Conservation (phyloP, 2,888 invertebrate genomes). For the Sycophila texana region DNA sequence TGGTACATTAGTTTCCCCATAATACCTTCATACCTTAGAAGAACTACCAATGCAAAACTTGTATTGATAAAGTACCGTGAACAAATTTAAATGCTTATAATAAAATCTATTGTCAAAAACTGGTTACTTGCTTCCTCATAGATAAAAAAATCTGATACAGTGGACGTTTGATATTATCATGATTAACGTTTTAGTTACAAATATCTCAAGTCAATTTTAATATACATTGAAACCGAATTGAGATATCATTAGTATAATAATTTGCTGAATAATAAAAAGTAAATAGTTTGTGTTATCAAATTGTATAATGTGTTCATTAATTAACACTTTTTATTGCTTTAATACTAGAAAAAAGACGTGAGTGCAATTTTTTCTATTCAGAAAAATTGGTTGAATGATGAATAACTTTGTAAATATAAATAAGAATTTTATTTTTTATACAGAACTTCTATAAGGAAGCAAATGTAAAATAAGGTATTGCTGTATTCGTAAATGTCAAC, state of each 20-base stretch:
- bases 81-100: constrained; percentile 38
- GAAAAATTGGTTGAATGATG: constrained; percentile 10
- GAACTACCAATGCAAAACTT: constrained; percentile 34
- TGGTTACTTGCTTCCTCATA: constrained; percentile 48
- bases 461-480: constrained; percentile 41
- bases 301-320: constrained; percentile 13
- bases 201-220: too few species aligned
- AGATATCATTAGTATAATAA: background rate
- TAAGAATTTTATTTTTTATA: constrained; percentile 30
- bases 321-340: background rate
- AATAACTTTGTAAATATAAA: constrained; percentile 34
- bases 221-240: too few species aligned
- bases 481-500: constrained; percentile 35
- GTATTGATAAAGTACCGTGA: constrained; percentile 31
- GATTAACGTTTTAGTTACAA: too few species aligned
- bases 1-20: constrained; percentile 53
- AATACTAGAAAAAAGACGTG: background rate
- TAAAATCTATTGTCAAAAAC: constrained; percentile 33
- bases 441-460: constrained; percentile 51
- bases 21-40: constrained; percentile 48
- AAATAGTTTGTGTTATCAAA: background rate
- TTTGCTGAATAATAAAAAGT: background rate
- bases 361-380: constrained; percentile 3
- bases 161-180: too few species aligned
- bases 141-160: constrained; percentile 4